Evolutionary conservation across 2,797 vertebrate species (phyloP).

Genomic region (Botia kubotai): DNA sequence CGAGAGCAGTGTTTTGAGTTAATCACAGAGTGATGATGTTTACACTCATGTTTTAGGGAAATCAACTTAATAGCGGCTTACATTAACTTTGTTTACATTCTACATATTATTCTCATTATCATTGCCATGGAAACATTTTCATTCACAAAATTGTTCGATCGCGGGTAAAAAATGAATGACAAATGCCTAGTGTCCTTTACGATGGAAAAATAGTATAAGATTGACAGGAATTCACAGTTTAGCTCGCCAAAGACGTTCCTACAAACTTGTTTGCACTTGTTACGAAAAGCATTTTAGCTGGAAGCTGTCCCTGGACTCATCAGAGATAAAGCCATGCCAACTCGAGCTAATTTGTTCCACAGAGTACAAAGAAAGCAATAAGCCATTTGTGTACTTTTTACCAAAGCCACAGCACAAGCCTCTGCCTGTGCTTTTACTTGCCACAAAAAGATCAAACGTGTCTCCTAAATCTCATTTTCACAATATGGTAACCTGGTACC

Average conservation of each 20-base stretch:
- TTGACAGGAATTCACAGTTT: slow-evolving; percentile 49
- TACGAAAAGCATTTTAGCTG: slow-evolving; percentile 46
- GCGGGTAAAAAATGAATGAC: too few species aligned
- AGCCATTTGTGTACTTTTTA: slow-evolving; percentile 28
- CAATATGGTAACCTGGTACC: not conserved
- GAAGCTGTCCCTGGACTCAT: slow-evolving; percentile 23
- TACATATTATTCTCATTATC: not conserved
- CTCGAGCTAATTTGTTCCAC: slow-evolving; percentile 11
- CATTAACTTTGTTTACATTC: not conserved
- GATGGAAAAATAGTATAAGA: slow-evolving; percentile 30
- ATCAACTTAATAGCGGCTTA: not conserved
- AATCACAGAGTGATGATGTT: not conserved
- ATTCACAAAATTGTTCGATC: not conserved
- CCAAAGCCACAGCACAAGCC: slow-evolving; percentile 1
- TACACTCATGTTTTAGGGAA: not conserved
- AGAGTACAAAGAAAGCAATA: slow-evolving; percentile 37
- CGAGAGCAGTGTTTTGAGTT: not conserved
- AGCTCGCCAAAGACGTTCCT: slow-evolving; percentile 46
- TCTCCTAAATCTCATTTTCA: not conserved
- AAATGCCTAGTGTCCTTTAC: not conserved
- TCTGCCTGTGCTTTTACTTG: not conserved
- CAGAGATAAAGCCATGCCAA: slow-evolving; percentile 31
- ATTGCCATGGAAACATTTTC: not conserved
- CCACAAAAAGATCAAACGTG: not conserved
- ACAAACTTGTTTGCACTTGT: slow-evolving; percentile 43